Conservation (phyloP, 2,888 invertebrate genomes). For the Acanthopleura granulata region DNA sequence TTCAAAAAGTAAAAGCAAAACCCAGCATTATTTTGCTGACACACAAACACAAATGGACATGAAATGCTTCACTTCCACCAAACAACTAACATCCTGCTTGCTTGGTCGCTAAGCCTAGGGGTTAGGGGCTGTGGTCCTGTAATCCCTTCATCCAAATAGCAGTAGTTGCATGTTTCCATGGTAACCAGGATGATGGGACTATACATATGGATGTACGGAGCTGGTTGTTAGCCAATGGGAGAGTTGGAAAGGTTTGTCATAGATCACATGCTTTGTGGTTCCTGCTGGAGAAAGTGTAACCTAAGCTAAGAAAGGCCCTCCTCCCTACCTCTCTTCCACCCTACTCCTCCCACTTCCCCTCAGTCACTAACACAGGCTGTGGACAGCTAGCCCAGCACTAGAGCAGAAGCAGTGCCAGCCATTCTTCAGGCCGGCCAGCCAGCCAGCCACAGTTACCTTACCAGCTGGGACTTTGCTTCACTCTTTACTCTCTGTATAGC, state of each 20-base stretch:
- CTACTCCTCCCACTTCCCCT: too few relatives aligned
- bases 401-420: too few relatives aligned
- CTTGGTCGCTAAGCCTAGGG: neutral
- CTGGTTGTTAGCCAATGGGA: constrained; percentile 7
- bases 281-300: neutral
- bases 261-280: constrained; percentile 11
- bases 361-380: too few relatives aligned
- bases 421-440: too few relatives aligned
- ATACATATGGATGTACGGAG: constrained; percentile 4
- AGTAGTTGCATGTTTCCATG: constrained; percentile 23
- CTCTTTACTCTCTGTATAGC: too few relatives aligned
- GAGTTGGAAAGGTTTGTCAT: neutral
- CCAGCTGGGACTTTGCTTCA: too few relatives aligned
- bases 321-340: neutral
- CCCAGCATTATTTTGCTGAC: too few relatives aligned
- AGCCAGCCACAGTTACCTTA: too few relatives aligned
- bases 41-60: neutral
- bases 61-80: neutral
- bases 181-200: constrained; percentile 21
- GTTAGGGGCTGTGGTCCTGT: neutral
- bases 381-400: too few relatives aligned
- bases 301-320: neutral
- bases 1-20: too few relatives aligned
- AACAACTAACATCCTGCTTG: neutral
- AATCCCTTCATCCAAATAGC: neutral